Evolutionary conservation across 2,113 vertebrate species (phyloP), one percentile per base, ranked within the genome.

Genomic region (Otocyon megalotis): DNA sequence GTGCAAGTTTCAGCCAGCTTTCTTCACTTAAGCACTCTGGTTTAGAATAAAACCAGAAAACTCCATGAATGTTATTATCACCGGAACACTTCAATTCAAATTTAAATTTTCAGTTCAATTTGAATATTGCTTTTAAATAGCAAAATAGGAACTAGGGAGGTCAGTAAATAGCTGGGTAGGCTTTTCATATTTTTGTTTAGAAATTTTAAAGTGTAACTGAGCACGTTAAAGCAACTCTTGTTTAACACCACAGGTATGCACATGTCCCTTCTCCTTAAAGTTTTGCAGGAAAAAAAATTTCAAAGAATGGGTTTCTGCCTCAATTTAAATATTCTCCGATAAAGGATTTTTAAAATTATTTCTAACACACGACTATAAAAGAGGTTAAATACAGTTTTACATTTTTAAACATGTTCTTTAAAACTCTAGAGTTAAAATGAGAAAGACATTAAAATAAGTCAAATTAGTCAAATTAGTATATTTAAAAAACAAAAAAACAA

Each of bases 31-130:
- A 67, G 28, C 67, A 19, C 50, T 69, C 19, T 91, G 35, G 26
- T 69, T 97, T 97, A 80, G 92, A 89, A 92, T 54, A 50, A 71
- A 97, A 94, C 16, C 56, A 62, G 54, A 94, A 97, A 90, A 54
- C 54, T 90, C 81, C 30, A 71, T 63, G 82, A 94, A 30, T 84
- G 19, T 50, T 50, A 37, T 22, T 65, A 37, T 88, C 74, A 72
- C 3, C 19, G 1, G 48, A 89, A 83, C 60, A 32, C 69, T 91
- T 93, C 16, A 28, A 81, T 72, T 79, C 94, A 12, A 62, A 74
- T 32, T 54, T 54, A 28, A 32, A 79, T 19, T 79, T 20, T 79
- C 48, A 80, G 20, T 93, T 77, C 48, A 35, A 53, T 87, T 96
- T 90, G 32, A 94, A 60, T 79, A 67, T 93, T 58, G 54, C 30